phyloP scores from a whole-genome alignment of 2,888 invertebrate species.

The Temnothorax ravouxi region DNA sequence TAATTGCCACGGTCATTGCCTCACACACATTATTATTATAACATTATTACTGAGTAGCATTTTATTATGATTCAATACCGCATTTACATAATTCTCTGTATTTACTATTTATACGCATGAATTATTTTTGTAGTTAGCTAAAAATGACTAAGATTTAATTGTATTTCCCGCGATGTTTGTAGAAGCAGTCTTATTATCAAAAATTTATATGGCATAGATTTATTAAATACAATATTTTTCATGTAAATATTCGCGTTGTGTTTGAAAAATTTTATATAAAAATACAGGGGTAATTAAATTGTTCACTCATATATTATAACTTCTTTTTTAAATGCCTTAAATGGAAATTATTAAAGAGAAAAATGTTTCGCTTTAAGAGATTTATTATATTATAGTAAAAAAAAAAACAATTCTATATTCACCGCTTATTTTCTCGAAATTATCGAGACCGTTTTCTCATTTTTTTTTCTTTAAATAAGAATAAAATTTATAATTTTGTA shows the following conservation, averaged over 20 bases:
- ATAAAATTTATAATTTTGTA: constrained; percentile 3
- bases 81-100: neutral
- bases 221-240: constrained; percentile 21
- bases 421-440: neutral
- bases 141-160: constrained; percentile 14
- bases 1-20: constrained; percentile 28
- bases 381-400: constrained; percentile 23
- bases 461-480: neutral
- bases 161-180: neutral
- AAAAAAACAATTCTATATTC: constrained; percentile 3
- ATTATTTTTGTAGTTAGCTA: constrained; percentile 14
- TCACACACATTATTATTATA: constrained; percentile 17
- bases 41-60: constrained; percentile 15
- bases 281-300: constrained; percentile 29
- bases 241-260: constrained; percentile 37
- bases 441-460: neutral
- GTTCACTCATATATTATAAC: constrained; percentile 9
- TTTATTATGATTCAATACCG: constrained; percentile 1
- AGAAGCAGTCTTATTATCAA: neutral
- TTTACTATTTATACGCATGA: neutral
- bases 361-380: neutral
- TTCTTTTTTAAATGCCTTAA: neutral
- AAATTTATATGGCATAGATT: neutral
- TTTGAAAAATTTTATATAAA: constrained; percentile 39
- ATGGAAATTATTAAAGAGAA: neutral